phyloP scores from a whole-genome alignment of 2,797 vertebrate species.

The Fistularia commersonii region DNA sequence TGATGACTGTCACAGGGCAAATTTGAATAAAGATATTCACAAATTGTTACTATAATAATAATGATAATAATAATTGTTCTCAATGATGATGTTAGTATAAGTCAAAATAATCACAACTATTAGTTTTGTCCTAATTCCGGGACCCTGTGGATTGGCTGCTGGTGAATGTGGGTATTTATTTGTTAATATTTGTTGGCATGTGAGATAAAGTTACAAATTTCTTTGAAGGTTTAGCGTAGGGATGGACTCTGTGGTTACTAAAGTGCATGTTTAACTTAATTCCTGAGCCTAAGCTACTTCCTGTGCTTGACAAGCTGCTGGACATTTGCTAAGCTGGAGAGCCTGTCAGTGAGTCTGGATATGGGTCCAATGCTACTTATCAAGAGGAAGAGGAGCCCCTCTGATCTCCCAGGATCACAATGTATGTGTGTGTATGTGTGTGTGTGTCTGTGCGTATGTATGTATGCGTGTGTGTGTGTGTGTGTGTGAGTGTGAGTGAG shows the following conservation, averaged over 20 bases:
- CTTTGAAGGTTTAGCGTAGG: conserved; percentile 12
- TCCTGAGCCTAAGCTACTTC: conserved; percentile 58
- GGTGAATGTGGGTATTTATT: too few species aligned
- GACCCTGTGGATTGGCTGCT: too few species aligned
- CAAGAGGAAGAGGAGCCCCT: conserved; percentile 64
- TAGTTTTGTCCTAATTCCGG: too few species aligned
- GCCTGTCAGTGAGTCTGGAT: conserved; percentile 49
- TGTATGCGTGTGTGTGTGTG: conserved; percentile 20
- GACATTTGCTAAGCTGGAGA: conserved; percentile 59
- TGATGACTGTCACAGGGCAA: too few species aligned
- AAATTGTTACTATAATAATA: too few species aligned
- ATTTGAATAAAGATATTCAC: too few species aligned
- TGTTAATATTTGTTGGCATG: conserved; percentile 9
- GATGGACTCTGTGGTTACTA: conserved; percentile 29
- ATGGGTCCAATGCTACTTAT: conserved; percentile 60
- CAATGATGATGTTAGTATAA: too few species aligned
- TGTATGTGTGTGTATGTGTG: conserved; percentile 15
- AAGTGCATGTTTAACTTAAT: conserved; percentile 63
- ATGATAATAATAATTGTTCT: too few species aligned
- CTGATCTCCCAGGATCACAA: conserved; percentile 70
- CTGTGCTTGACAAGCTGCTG: conserved; percentile 65
- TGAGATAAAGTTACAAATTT: conserved; percentile 30
- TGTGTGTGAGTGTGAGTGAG: conserved; percentile 2
- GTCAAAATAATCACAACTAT: too few species aligned
- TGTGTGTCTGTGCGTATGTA: conserved; percentile 4